phyloP scores from a whole-genome alignment of 2,797 vertebrate species.

The Zenarchopterus dispar region DNA sequence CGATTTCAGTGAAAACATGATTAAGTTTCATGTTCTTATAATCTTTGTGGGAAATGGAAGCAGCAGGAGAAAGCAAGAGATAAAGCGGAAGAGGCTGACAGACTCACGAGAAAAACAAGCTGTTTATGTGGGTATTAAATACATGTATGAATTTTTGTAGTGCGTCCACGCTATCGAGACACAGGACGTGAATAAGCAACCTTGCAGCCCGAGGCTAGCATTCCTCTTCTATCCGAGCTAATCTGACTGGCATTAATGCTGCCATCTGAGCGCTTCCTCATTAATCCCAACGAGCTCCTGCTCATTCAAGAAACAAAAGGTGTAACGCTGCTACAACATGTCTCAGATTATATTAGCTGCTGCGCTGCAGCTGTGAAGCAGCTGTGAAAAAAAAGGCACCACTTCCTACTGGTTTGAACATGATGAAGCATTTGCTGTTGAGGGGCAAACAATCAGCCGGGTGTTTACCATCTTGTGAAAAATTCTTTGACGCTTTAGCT shows the following conservation, averaged over 20 bases:
- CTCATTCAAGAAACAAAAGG: constrained; percentile 11
- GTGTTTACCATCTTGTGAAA: too few relatives aligned
- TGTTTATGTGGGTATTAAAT: background rate
- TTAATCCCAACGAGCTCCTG: constrained; percentile 33
- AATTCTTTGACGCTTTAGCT: too few relatives aligned
- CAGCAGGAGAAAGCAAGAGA: background rate
- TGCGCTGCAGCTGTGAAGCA: too few relatives aligned
- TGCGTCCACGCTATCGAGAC: background rate
- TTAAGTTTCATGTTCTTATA: too few relatives aligned
- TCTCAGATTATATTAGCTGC: background rate
- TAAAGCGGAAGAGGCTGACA: background rate
- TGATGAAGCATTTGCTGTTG: too few relatives aligned
- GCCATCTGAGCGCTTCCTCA: constrained; percentile 3
- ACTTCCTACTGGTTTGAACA: too few relatives aligned
- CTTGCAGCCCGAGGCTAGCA: background rate
- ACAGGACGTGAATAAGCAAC: background rate
- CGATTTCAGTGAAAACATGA: too few relatives aligned
- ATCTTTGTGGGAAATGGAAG: too few relatives aligned
- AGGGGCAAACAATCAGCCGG: too few relatives aligned
- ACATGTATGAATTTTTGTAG: too few relatives aligned
- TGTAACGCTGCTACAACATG: background rate
- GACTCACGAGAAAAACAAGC: background rate
- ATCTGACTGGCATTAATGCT: constrained; percentile 28
- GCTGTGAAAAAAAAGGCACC: too few relatives aligned
- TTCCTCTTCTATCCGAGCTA: constrained; percentile 23